These are phyloP conservation scores for Saimiri boliviensis DNA, from an alignment of 2,113 vertebrate genomes.

Conservation along the genomic window DNA sequence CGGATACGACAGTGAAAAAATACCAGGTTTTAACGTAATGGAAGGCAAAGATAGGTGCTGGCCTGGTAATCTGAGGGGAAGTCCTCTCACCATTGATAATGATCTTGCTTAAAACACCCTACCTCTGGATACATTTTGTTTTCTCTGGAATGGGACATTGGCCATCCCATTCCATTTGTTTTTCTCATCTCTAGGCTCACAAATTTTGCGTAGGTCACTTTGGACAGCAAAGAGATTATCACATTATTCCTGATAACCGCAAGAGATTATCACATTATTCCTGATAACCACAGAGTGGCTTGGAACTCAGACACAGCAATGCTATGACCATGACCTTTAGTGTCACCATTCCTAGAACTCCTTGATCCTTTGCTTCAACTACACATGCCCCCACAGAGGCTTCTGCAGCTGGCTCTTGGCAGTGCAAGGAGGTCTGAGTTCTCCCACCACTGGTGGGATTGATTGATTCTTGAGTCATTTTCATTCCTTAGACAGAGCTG, in stretches of 20 bases:
- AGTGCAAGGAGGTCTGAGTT: not conserved
- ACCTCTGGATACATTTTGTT: not conserved
- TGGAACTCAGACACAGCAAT: not conserved
- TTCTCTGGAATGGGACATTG: not conserved
- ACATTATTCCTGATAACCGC: not conserved
- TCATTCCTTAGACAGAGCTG: not conserved
- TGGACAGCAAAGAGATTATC: not conserved
- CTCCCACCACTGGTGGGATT: not conserved
- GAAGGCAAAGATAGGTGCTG: not conserved
- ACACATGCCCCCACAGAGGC: not conserved
- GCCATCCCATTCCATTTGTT: not conserved
- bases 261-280: not conserved
- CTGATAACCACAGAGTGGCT: not conserved
- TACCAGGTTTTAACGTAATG: not conserved
- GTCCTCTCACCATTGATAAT: not conserved
- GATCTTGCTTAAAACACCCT: not conserved
- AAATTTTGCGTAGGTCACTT: not conserved
- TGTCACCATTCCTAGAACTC: not conserved
- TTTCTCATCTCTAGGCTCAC: not conserved
- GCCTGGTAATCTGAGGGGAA: not conserved
- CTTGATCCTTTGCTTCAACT: not conserved
- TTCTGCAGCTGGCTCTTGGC: not conserved
- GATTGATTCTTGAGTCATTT: not conserved
- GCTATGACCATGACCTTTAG: not conserved
- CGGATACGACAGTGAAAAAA: not conserved